Evolutionary conservation across 2,888 invertebrate genomes (phyloP), one percentile per base, ranked within the genome.

Genomic region (Aradus depressus): DNA sequence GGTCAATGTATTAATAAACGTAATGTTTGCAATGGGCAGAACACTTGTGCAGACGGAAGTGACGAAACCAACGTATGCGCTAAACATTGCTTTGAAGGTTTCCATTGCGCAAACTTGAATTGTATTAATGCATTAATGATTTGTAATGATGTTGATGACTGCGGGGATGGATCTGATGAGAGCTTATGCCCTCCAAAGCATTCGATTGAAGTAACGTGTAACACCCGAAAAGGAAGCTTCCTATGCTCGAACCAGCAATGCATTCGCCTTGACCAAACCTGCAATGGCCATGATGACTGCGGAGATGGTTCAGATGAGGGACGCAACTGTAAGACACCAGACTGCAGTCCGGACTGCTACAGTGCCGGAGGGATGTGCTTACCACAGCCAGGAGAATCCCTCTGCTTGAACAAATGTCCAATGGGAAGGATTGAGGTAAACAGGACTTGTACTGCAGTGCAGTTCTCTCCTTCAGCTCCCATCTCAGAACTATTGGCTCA

Each of bases 251-350:
- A 35, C 34, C 10, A 10, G 12, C 21, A 34, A 12, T 45, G 45
- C n/a, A 21, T 45, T 16, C n/a, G 18, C 21, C 14, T 34, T 8
- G 19, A 28, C 8, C 4, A 23, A 16, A 25, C 23, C 22, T 45
- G 35, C 14, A 25, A 45, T 16, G 12, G 35, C 6, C 5, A 34
- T 8, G 32, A 32, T 14, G 23, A 34, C 22, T 45, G 34, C 45
- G 16, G 6, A 2, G 45, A 45, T 26, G 32, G 45, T 14, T 45
- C 45, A 3, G 45, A 45, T 16, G 45, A 45, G 25, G 35, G 23
- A 6, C 25, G 14, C 4, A 8, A 28, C n/a, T 44, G 44, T 35
- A 19, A 4, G 2, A 12, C 14, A 1, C 1, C 6, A n/a, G 34
- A 6, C 4, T 45, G 45, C 8, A 23, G 19, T 23, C 35, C 45